These are phyloP conservation scores for Perca fluviatilis DNA, from an alignment of 2,113 vertebrate species.

Conservation along the genomic window DNA sequence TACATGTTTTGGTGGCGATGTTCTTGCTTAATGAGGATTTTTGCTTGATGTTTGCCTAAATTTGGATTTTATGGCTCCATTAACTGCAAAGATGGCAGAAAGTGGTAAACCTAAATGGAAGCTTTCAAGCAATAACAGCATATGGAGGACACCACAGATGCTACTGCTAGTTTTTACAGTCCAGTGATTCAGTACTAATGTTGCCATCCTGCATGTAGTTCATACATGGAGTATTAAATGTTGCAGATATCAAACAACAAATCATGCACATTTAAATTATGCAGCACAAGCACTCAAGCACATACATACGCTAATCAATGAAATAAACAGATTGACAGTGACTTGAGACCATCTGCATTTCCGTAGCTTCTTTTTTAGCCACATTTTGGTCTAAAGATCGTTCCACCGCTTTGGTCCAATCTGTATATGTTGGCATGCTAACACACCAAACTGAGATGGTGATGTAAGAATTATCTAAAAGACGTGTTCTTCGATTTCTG, in stretches of 20 bases:
- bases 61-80: slow-evolving; percentile 8
- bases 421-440: background rate
- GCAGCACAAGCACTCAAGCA: background rate
- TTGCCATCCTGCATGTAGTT: background rate
- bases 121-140: background rate
- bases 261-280: background rate
- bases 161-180: slow-evolving; percentile 1
- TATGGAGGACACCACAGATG: slow-evolving; percentile 11
- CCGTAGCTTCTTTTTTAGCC: background rate
- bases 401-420: background rate
- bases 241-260: background rate
- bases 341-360: background rate
- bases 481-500: no score
- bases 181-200: background rate
- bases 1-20: background rate
- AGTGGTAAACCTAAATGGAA: background rate
- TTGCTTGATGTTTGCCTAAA: background rate
- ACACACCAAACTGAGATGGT: background rate
- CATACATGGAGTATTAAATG: background rate
- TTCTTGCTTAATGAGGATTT: background rate
- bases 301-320: background rate
- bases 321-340: background rate
- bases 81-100: slow-evolving; percentile 11
- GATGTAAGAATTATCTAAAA: no score
- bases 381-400: no score